Base-by-base conservation (phyloP, 2,888 invertebrate genomes). In the Cheilosia scutellata region DNA sequence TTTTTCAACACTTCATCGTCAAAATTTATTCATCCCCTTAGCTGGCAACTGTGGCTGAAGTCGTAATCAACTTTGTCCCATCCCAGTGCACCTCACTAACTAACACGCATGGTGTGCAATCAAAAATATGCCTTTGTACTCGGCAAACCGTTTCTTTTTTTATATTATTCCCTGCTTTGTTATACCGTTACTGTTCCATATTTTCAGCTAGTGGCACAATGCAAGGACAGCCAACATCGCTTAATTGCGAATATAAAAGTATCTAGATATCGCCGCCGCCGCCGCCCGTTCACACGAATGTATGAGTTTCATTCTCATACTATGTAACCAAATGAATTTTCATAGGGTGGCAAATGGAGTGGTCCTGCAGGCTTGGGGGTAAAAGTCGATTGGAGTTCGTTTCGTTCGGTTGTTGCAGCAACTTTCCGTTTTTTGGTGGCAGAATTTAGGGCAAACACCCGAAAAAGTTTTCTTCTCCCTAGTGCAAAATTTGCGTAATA, bases 101-200 rank as follows among this genome's bases (percentile, higher is more conserved):
- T 71, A 84, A 55, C 84, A 84, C 84, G 84, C 79, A 79, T 65
- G 70, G 75, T 80, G 80, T 84, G 84, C 84, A 84, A 84, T 84
- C 84, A 75, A 75, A 84, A 84, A 76, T 71, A 84, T 80, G 65
- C 80, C 58, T 84, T 84, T 84, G 75, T 71, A 65, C 70, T 47
- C 44, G 49, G 47, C 55, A 53, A 63, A 63, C 42, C 20, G 33
- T 53, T 68, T 82, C 42, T 79, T 25, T 29, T 66, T 47, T 72
- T 62, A 37, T 37, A 20, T 51, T 40, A 1, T 31, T 53, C 5
- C n/a, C 31, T 58, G 68, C 68, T 44, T 63, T 65, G 78, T 66
- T 74, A 63, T 60, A 20, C 33, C 37, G 78, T 83, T 70, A 78
- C 55, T 80, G 70, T 71, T 70, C 79, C 83, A 80, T 75, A 84